Evolutionary conservation across 2,888 invertebrate genomes (phyloP).

Genomic region (Drosophila kokeensis): DNA sequence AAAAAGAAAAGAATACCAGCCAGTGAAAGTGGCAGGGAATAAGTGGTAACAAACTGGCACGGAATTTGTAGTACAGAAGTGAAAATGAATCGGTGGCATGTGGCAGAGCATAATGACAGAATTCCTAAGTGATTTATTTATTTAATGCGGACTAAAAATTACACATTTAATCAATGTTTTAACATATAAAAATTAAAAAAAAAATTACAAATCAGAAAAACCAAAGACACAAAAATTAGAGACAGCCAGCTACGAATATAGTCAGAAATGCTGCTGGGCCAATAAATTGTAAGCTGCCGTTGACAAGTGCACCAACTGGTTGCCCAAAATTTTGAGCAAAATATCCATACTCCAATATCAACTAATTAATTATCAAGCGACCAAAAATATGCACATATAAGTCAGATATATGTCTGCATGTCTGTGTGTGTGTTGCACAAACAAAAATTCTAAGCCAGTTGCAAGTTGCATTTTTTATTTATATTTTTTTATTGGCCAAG

Average conservation of each 20-base stretch:
- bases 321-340: slow-evolving; percentile 32
- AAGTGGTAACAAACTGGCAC: neutral
- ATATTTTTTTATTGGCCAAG: slow-evolving; percentile 24
- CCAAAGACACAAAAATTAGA: neutral
- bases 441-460: slow-evolving; percentile 67
- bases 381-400: slow-evolving; percentile 51
- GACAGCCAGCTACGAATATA: slow-evolving; percentile 4
- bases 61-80: slow-evolving; percentile 5
- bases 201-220: neutral
- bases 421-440: slow-evolving; percentile 33
- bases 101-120: neutral
- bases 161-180: neutral
- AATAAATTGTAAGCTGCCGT: slow-evolving; percentile 38
- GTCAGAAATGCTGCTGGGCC: slow-evolving; percentile 22
- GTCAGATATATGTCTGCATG: neutral
- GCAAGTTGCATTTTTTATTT: slow-evolving; percentile 39
- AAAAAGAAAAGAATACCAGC: neutral
- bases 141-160: neutral
- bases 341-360: slow-evolving; percentile 50
- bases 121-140: neutral
- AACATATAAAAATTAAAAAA: neutral
- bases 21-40: slow-evolving; percentile 27
- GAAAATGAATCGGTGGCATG: neutral
- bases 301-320: slow-evolving; percentile 71
- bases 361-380: slow-evolving; percentile 73